These are phyloP conservation scores for Ectemnius lituratus DNA, from an alignment of 2,888 invertebrate species.

Conservation along the genomic window DNA sequence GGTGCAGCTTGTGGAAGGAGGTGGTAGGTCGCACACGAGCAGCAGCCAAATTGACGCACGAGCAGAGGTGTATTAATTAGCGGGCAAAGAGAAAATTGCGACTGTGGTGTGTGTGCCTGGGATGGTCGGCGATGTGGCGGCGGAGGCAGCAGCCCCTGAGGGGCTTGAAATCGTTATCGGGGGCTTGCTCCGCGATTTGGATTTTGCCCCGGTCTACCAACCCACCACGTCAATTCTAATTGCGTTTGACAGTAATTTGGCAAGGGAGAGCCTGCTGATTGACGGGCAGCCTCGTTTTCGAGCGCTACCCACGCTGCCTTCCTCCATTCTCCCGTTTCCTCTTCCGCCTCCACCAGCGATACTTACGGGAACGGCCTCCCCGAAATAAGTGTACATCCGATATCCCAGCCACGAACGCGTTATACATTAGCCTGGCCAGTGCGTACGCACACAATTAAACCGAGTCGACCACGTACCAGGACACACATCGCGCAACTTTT, in stretches of 20 bases:
- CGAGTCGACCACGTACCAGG: no score
- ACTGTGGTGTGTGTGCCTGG: constrained; percentile 21
- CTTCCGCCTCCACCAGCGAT: constrained; percentile 25
- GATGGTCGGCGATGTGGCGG: no score
- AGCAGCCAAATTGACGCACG: constrained; percentile 50
- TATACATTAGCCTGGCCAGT: constrained; percentile 1
- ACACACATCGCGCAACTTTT: neutral
- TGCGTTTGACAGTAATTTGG: constrained; percentile 70
- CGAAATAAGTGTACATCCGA: constrained; percentile 6
- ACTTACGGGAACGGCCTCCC: constrained; percentile 11
- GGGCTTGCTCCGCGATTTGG: constrained; percentile 60
- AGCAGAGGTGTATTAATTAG: constrained; percentile 62
- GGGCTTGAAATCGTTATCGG: constrained; percentile 66
- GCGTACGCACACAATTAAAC: no score
- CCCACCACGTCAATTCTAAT: constrained; percentile 68
- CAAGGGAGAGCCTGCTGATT: constrained; percentile 57
- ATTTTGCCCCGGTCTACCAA: constrained; percentile 55
- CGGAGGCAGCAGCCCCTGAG: constrained; percentile 39
- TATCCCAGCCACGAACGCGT: constrained; percentile 20
- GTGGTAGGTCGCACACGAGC: neutral
- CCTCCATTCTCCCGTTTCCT: constrained; percentile 20
- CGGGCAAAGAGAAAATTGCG: constrained; percentile 59
- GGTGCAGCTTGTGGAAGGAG: constrained; percentile 1
- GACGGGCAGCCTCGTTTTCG: constrained; percentile 47
- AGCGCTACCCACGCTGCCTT: constrained; percentile 32